Evolutionary conservation across 2,888 invertebrate species (phyloP).

Genomic region (Drosophila falleni): DNA sequence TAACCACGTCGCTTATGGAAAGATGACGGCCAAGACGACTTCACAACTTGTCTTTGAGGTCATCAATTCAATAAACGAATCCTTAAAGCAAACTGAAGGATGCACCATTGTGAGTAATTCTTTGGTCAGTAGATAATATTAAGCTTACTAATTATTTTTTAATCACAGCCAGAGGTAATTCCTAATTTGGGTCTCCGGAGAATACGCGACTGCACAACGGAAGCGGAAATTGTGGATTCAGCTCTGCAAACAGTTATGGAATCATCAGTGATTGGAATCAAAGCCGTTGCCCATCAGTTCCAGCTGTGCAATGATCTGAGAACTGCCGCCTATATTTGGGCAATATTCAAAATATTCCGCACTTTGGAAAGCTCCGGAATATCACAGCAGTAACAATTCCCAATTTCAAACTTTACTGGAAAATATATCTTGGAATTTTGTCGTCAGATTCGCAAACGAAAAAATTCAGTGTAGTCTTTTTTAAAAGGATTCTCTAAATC

Average conservation of each 20-base stretch:
- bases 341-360: constrained; percentile 98
- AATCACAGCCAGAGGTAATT: constrained; percentile 58
- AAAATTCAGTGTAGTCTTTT: too few species aligned
- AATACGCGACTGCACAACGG: constrained; percentile 88
- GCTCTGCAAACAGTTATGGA: constrained; percentile 99
- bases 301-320: constrained; percentile 97
- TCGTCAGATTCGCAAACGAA: too few species aligned
- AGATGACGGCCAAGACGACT: constrained; percentile 95
- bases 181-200: constrained; percentile 63
- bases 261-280: constrained; percentile 96
- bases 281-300: constrained; percentile 96
- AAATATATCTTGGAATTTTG: too few species aligned
- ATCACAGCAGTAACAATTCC: constrained; percentile 86
- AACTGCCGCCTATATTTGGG: constrained; percentile 98
- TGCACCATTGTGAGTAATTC: constrained; percentile 38
- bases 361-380: constrained; percentile 98
- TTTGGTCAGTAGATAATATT: background rate
- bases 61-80: constrained; percentile 77
- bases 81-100: constrained; percentile 33
- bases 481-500: too few species aligned
- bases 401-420: background rate
- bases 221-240: constrained; percentile 99
- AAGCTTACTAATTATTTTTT: too few species aligned
- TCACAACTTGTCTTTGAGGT: constrained; percentile 78
- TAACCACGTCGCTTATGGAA: constrained; percentile 98